Base-by-base conservation (phyloP, 2,888 invertebrate genomes). In the Sarcophaga carnaria region DNA sequence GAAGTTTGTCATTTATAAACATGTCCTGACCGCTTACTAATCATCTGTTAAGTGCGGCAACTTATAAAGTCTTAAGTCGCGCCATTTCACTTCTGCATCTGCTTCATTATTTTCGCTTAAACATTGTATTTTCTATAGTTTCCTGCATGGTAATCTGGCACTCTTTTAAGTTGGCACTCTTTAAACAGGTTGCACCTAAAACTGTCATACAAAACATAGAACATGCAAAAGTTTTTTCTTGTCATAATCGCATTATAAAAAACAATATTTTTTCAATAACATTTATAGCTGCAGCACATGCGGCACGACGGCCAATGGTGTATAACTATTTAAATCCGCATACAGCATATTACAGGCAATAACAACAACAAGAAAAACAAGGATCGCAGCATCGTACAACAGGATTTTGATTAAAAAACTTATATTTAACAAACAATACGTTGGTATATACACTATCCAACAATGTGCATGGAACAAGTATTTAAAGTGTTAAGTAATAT, bases 311-410 rank as follows among this genome's bases (percentile, higher is more conserved):
- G 69, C 92, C 92, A 17, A 88, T 92, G 62, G 90, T 91, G 71
- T 92, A 92, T 84, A 92, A 92, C 85, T 92, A 92, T 77, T 83
- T 92, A 85, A 91, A 92, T 75, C 91, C 91, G n/a, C 91, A 91
- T 79, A 87, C 90, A 82, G 86, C 90, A 83, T 92, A 92, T 49
- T 92, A 90, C 82, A 74, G 87, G n/a, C 83, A 88, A 74, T 83
- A 81, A 77, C n/a, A 49, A 74, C 14, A 27, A 75, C n/a, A 1
- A 12, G 3, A 49, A 17, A 54, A 54, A 10, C 2, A 37, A 54
- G 54, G 54, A 54, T 54, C 17, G 3, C 14, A 17, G 17, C 17
- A 54, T 12, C 14, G 2, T 14, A 14, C 12, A 54, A 54, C 54
- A 54, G 54, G 54, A 54, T 54, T 54, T 54, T 54, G 2, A 54